Evolutionary conservation across 2,113 vertebrate species (phyloP).

Genomic region (Suricata suricatta): DNA sequence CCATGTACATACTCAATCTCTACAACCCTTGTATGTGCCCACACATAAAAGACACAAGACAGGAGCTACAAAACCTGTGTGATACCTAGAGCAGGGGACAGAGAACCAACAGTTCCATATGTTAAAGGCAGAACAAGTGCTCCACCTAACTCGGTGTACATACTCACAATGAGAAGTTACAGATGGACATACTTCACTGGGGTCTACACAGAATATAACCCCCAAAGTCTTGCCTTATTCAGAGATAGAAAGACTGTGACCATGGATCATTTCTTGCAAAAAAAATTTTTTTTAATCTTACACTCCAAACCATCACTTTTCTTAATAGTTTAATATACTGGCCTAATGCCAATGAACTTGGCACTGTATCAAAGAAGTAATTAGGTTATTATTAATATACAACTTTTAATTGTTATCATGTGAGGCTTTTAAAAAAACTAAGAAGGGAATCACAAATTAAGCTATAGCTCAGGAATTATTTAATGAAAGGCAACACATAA

Average conservation of each 20-base stretch:
- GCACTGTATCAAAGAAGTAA: constrained; percentile 14
- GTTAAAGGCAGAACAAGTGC: neutral
- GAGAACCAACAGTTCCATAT: neutral
- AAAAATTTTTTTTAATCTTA: neutral
- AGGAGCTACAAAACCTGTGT: neutral
- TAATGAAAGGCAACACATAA: neutral
- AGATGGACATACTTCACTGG: neutral
- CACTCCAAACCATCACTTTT: neutral
- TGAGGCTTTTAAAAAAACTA: neutral
- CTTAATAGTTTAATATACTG: neutral
- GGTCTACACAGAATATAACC: neutral
- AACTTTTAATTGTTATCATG: neutral
- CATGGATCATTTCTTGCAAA: neutral
- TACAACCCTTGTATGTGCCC: neutral
- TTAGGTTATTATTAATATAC: neutral
- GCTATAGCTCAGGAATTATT: neutral
- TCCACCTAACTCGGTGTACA: neutral
- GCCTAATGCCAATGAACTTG: constrained; percentile 19
- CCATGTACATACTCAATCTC: neutral
- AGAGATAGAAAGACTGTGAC: neutral
- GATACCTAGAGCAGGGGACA: neutral
- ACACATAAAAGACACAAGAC: neutral
- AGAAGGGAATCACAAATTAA: constrained; percentile 18
- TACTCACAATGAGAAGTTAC: neutral
- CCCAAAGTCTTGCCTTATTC: constrained; percentile 12